Conservation (phyloP, 1,140 invertebrate genomes). For the Magallana angulata region DNA sequence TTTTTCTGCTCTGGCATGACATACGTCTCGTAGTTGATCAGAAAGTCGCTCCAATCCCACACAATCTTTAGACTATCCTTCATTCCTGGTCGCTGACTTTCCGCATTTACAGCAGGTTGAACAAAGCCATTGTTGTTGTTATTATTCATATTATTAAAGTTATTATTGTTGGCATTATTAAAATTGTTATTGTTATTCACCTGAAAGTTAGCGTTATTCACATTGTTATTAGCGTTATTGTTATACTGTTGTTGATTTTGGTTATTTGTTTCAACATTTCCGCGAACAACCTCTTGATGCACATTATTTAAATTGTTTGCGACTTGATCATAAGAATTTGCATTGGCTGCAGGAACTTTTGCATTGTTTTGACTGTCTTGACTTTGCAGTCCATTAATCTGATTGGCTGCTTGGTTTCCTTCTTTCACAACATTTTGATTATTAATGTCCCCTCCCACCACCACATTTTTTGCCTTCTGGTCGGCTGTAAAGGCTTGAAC, state of each 20-base stretch:
- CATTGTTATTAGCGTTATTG: slow-evolving; percentile 19
- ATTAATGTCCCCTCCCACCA: neutral
- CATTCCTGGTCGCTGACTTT: slow-evolving; percentile 6
- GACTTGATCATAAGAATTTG: slow-evolving; percentile 18
- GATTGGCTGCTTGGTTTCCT: slow-evolving; percentile 8
- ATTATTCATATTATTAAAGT: neutral
- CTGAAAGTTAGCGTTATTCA: neutral
- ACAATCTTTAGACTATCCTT: slow-evolving; percentile 65
- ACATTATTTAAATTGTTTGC: slow-evolving; percentile 22
- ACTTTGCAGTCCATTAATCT: neutral
- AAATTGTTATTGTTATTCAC: slow-evolving; percentile 23
- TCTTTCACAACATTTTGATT: slow-evolving; percentile 12
- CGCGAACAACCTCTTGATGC: neutral
- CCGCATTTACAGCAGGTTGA: neutral
- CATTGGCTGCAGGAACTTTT: neutral
- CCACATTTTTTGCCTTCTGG: neutral
- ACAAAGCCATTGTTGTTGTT: slow-evolving; percentile 19
- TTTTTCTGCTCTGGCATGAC: slow-evolving; percentile 75
- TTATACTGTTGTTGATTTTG: neutral
- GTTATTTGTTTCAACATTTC: slow-evolving; percentile 13
- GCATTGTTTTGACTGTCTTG: neutral
- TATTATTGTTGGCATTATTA: neutral
- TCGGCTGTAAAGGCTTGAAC: neutral
- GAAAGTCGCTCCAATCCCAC: slow-evolving; percentile 77
- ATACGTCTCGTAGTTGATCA: slow-evolving; percentile 72